Conservation (phyloP, 2,888 invertebrate genomes). For the Cynaeus angustus region DNA sequence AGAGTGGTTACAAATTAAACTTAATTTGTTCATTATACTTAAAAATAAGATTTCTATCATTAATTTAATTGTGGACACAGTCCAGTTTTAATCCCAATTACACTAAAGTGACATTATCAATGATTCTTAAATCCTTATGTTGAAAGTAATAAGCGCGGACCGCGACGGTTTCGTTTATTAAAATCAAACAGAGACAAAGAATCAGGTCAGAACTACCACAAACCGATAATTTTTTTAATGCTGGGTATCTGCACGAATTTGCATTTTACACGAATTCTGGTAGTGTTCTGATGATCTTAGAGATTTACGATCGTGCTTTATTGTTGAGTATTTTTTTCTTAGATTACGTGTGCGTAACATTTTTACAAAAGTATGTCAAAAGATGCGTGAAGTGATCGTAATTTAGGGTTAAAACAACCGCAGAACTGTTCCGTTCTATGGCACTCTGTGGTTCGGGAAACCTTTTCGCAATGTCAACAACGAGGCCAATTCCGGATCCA, state of each 20-base stretch:
- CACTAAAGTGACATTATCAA: not conserved
- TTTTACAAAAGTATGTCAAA: conserved; percentile 9
- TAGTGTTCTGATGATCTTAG: too few species aligned
- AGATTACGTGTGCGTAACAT: conserved; percentile 1
- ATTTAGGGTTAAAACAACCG: conserved; percentile 5
- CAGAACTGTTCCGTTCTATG: conserved; percentile 1
- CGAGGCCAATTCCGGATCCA: conserved; percentile 27
- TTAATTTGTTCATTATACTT: not conserved
- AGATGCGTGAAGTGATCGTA: conserved; percentile 11
- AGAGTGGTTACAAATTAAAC: not conserved
- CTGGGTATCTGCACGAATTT: too few species aligned
- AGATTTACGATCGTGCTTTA: too few species aligned
- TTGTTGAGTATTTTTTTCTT: too few species aligned
- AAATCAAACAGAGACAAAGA: too few species aligned
- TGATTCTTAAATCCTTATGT: not conserved
- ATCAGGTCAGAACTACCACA: too few species aligned
- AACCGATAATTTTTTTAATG: too few species aligned
- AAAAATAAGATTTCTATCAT: not conserved
- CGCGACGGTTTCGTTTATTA: not conserved
- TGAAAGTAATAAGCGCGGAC: not conserved
- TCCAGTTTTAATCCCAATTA: not conserved
- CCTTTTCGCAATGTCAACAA: conserved; percentile 6
- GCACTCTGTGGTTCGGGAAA: not conserved
- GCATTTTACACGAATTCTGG: too few species aligned
- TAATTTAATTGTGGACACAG: not conserved